These are phyloP conservation scores for Anisognathus igniventris DNA, from an alignment of 2,797 vertebrate species.

Conservation along the genomic window DNA sequence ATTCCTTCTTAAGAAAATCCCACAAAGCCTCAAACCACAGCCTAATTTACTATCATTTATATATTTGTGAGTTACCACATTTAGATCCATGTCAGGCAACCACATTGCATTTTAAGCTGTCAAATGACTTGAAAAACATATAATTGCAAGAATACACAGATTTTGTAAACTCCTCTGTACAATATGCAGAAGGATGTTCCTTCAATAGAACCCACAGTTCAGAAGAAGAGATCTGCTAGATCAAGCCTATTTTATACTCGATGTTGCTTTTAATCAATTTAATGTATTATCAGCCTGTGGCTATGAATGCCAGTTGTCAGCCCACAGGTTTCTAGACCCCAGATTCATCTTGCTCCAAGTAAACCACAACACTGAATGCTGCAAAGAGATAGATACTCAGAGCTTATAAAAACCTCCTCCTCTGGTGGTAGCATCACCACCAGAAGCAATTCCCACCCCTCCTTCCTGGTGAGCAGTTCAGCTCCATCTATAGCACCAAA, in stretches of 20 bases:
- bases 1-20: background rate
- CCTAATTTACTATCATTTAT: background rate
- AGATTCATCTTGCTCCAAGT: background rate
- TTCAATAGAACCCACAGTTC: background rate
- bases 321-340: background rate
- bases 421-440: background rate
- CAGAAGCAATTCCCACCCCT: background rate
- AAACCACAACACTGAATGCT: conserved; percentile 7
- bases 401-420: background rate
- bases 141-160: background rate
- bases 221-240: background rate
- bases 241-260: background rate
- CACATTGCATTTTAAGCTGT: background rate
- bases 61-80: background rate
- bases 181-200: background rate
- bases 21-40: background rate
- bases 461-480: background rate
- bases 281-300: background rate
- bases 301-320: background rate
- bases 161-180: background rate
- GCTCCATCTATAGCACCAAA: background rate
- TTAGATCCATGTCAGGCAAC: background rate
- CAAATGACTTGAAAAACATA: background rate
- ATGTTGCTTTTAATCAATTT: background rate
- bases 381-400: background rate